A percentile compares a stretch with the other conserved stretches of the same genome.
These are phyloP conservation scores for Panurus biarmicus DNA, from an alignment of 2,113 vertebrate genomes.

Conservation along the genomic window DNA sequence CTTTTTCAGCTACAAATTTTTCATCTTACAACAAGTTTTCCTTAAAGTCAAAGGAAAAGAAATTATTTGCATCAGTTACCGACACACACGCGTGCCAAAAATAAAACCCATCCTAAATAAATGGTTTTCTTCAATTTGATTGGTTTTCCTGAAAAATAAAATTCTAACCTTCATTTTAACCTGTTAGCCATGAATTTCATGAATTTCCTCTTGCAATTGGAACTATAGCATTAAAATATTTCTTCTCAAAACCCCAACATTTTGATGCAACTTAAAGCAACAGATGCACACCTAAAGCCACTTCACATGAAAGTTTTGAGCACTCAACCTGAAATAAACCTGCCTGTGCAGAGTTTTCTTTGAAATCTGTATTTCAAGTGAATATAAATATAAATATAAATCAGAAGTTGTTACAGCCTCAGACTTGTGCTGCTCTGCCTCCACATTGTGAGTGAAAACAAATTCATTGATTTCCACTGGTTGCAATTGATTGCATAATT, in stretches of 20 bases:
- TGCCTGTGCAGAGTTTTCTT: neutral
- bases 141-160: rapidly evolving
- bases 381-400: neutral
- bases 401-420: neutral
- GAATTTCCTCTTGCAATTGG: neutral
- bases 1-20: neutral
- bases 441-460: neutral
- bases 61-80: neutral
- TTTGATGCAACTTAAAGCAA: neutral
- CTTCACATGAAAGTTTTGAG: neutral
- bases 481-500: neutral
- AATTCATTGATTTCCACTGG: neutral
- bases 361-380: neutral
- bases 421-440: neutral
- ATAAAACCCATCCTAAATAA: neutral
- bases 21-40: neutral
- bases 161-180: neutral
- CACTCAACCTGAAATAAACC: neutral
- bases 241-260: neutral
- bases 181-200: neutral
- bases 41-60: neutral
- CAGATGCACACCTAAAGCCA: too few relatives aligned
- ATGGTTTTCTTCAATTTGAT: neutral
- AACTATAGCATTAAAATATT: neutral
- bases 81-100: neutral